Base-by-base conservation (phyloP, 2,888 invertebrate species). In the Pandemis heparana region DNA sequence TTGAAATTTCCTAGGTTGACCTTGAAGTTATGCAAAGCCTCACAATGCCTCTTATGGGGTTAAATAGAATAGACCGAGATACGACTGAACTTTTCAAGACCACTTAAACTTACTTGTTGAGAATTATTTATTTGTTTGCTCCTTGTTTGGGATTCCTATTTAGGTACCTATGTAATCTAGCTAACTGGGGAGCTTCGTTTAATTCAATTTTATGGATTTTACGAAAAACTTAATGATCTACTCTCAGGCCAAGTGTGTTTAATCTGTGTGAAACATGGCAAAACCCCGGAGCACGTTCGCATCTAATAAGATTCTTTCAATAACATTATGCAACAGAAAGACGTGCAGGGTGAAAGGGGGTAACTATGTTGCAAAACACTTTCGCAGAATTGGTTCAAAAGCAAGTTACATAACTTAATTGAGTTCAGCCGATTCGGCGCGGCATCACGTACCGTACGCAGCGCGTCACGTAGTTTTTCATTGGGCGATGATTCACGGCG, bases 401-500 rank as follows among this genome's bases (percentile, higher is more conserved):
- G 92, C 91, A 90, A 79, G 87, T 93, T 93, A 87, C 89, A 88
- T 92, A 93, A 93, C 86, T 80, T 79, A 80, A 83, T 83, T 80
- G 81, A 83, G 81, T 81, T 79, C 80, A 87, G 82, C 84, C 87
- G 85, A 88, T 85, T 79, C 82, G 85, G 91, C 79, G 86, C 90
- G 91, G 85, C 88, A 92, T 92, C 94, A 94, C 94, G 94, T 94
- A 88, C 84, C 77, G 76, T 92, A 90, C 91, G 92, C 92, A 94
- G 87, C 83, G 83, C 87, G 87, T 87, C 87, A 90, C 89, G 89
- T 89, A 85, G 87, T 89, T 90, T 88, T 89, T 89, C 85, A 83
- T 90, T 89, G 83, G 85, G 76, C 83, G 84, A 83, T 92, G 92
- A 92, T 85, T 93, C 91, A 86, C 79, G 84, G 77, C 79, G 64